phyloP scores from a whole-genome alignment of 2,888 invertebrate genomes.

The Drosophila falleni region DNA sequence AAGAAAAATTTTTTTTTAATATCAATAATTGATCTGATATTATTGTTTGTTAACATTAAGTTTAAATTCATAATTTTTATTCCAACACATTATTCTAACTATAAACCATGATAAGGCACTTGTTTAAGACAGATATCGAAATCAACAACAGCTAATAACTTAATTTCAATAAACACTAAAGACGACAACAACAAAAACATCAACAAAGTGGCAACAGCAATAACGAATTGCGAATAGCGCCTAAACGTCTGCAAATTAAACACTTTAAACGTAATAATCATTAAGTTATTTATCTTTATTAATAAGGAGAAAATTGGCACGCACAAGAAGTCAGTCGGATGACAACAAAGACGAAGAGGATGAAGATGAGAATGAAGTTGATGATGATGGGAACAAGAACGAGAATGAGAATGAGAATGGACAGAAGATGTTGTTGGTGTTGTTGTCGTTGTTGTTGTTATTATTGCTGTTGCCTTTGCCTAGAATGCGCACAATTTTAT shows the following conservation, averaged over 20 bases:
- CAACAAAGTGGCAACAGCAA: conserved; percentile 14
- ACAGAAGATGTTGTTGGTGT: conserved; percentile 23
- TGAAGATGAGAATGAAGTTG: conserved; percentile 19
- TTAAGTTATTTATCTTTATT: conserved; percentile 82
- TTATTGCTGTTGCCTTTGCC: conserved; percentile 38
- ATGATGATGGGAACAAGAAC: conserved; percentile 28
- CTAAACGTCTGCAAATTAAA: conserved; percentile 72
- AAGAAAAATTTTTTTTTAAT: too few species aligned
- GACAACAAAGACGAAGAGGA: conserved; percentile 57
- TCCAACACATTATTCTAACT: neutral
- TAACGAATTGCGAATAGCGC: conserved; percentile 53
- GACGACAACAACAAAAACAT: neutral
- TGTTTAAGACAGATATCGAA: conserved; percentile 23
- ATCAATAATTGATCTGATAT: too few species aligned
- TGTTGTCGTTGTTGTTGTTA: conserved; percentile 19
- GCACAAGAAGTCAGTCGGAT: conserved; percentile 72
- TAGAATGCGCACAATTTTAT: conserved; percentile 75
- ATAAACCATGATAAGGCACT: conserved; percentile 24
- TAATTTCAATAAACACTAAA: conserved; percentile 52
- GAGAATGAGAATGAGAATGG: conserved; percentile 26
- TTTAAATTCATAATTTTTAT: too few species aligned
- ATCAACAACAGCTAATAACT: conserved; percentile 52
- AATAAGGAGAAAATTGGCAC: conserved; percentile 79
- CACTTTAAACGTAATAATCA: conserved; percentile 79
- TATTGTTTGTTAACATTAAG: too few species aligned